Evolutionary conservation across 2,888 invertebrate genomes (phyloP).

Genomic region (Drosophila kambysellisi): DNA sequence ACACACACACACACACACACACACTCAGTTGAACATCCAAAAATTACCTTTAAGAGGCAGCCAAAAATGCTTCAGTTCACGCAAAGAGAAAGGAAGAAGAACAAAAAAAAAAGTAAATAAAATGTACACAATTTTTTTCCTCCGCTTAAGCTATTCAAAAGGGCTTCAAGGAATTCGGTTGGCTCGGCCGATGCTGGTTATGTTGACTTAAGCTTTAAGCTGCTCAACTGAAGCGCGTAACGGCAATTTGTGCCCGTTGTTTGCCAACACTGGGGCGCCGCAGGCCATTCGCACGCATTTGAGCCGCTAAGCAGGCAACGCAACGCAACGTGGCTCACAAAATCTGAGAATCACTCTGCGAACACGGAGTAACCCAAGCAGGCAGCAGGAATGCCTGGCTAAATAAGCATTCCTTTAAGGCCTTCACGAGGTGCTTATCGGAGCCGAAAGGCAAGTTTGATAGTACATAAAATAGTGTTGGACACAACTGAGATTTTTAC

Average conservation of each 20-base stretch:
- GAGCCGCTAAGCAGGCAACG: constrained; percentile 52
- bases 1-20: constrained; percentile 15
- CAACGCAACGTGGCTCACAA: constrained; percentile 4
- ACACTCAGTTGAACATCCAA: constrained; percentile 1
- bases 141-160: constrained; percentile 46
- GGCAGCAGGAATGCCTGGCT: constrained; percentile 12
- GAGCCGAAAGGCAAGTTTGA: background rate
- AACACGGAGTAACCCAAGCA: background rate
- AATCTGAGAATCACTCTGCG: constrained; percentile 45
- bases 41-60: constrained; percentile 64
- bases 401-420: constrained; percentile 29
- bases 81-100: constrained; percentile 10
- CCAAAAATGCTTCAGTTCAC: constrained; percentile 62
- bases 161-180: constrained; percentile 63
- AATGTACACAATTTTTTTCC: constrained; percentile 59
- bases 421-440: background rate
- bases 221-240: constrained; percentile 79
- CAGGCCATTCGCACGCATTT: constrained; percentile 57
- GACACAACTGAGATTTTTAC: background rate
- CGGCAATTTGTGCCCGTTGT: constrained; percentile 73
- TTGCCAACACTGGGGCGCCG: constrained; percentile 43
- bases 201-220: constrained; percentile 78
- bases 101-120: constrained; percentile 39
- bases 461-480: background rate
- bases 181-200: constrained; percentile 43